Evolutionary conservation across 2,113 vertebrate species (phyloP).

Genomic region (Solea solea): DNA sequence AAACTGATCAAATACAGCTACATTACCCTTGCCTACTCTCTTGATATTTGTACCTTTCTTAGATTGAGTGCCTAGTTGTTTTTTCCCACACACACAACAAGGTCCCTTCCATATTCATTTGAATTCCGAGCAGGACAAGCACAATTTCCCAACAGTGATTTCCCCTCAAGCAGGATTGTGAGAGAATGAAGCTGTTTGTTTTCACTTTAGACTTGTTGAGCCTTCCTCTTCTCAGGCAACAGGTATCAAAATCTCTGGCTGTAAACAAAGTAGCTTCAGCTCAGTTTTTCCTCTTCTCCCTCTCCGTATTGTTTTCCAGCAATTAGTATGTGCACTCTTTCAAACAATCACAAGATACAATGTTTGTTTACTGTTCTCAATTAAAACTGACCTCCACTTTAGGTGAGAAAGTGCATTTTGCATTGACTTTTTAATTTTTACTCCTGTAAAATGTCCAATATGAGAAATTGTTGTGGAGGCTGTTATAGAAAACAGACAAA

Average conservation of each 20-base stretch:
- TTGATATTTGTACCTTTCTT: constrained; percentile 17
- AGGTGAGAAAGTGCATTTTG: background rate
- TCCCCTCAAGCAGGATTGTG: constrained; percentile 58
- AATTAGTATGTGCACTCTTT: constrained; percentile 38
- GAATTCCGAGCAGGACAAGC: constrained; percentile 59
- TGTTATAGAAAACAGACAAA: background rate
- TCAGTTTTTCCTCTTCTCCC: constrained; percentile 14
- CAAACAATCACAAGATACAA: constrained; percentile 9
- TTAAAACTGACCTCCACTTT: background rate
- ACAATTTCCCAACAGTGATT: constrained; percentile 61
- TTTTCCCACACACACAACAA: constrained; percentile 37
- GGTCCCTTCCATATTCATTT: constrained; percentile 63
- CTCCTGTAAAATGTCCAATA: background rate
- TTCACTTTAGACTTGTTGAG: constrained; percentile 68
- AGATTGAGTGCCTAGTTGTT: constrained; percentile 25
- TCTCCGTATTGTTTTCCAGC: constrained; percentile 8
- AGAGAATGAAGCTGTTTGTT: constrained; percentile 52
- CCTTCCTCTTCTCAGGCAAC: constrained; percentile 46
- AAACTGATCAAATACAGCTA: background rate
- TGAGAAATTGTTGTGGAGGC: constrained; percentile 1
- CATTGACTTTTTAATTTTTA: constrained; percentile 4
- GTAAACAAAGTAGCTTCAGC: constrained; percentile 66
- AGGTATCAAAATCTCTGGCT: constrained; percentile 55
- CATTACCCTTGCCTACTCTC: background rate
- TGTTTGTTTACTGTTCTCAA: constrained; percentile 3